Base-by-base conservation (phyloP, 1,140 invertebrate genomes). In the Bombus balteatus region DNA sequence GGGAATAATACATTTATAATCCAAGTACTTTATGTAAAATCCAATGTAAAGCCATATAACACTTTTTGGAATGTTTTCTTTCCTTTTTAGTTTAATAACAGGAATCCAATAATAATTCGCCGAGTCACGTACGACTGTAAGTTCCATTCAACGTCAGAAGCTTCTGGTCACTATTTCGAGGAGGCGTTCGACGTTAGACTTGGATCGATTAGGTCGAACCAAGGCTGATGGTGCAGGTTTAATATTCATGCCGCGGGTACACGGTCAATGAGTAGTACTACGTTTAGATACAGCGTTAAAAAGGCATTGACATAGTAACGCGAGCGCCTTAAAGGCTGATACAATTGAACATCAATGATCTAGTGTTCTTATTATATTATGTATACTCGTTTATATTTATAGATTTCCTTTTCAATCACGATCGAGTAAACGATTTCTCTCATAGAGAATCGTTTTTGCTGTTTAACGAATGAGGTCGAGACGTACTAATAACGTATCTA, bases 281-380 rank as follows among this genome's bases (percentile, higher is more conserved):
- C 65, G 43, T n/a, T 84, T 78, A 47, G 75, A 70, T 66, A 76
- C 81, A 28, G 39, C 34, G 32, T 78, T 71, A 57, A 76, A 10
- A 28, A 84, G 66, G 37, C 82, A 84, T 84, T 78, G 82, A 84
- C 82, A 84, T 15, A 84, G 75, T 84, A 84, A 84, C 65, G 5
- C 47, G 41, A 53, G 34, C 15, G 18, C 9, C 47, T 59, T 57
- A 59, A 81, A 81, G 28, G 22, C 22, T 57, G 2, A 37, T 34
- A 10, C 66, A 76, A 76, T 73, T 34, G 34, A 41, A 81, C 79
- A 37, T 37, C 28, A 13, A 25, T 70, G 32, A 9, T 80, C 1
- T n/a, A 28, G 6, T 1, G 1, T 34, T 13, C 25, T 22, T 81
- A 34, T 66, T 71, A 39, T 32, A 3, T 28, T 25, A 22, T 37